These are phyloP conservation scores for Syngnathus scovelli DNA, from an alignment of 2,113 vertebrate genomes.

Conservation along the genomic window DNA sequence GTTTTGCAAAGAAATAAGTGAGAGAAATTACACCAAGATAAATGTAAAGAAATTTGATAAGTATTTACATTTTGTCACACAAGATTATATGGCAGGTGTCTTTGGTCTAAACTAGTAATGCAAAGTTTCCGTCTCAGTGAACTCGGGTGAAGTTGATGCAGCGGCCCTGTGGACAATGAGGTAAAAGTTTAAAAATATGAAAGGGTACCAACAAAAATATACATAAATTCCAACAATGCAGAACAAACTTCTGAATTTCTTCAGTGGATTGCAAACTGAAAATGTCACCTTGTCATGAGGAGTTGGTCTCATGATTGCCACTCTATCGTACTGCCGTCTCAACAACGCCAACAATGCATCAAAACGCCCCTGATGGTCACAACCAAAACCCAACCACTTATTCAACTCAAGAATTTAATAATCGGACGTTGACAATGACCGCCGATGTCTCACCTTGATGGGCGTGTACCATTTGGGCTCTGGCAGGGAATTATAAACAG, in stretches of 20 bases:
- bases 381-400: background rate
- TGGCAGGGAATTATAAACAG: slow-evolving; percentile 60
- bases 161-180: slow-evolving; percentile 57
- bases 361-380: slow-evolving; percentile 78
- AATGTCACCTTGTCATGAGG: slow-evolving; percentile 81
- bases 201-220: background rate
- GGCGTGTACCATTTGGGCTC: slow-evolving; percentile 92
- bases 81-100: background rate
- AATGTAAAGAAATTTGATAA: slow-evolving; percentile 36
- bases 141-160: slow-evolving; percentile 72
- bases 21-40: background rate
- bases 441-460: slow-evolving; percentile 79
- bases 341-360: slow-evolving; percentile 87
- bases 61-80: slow-evolving; percentile 18
- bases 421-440: background rate
- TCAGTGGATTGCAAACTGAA: background rate
- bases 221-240: too few relatives aligned
- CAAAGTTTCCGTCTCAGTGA: slow-evolving; percentile 30
- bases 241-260: too few relatives aligned
- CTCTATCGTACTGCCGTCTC: slow-evolving; percentile 84
- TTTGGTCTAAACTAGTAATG: slow-evolving; percentile 16
- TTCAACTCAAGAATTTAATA: background rate
- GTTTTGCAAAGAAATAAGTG: background rate
- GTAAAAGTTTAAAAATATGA: background rate
- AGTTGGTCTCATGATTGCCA: slow-evolving; percentile 93